Base-by-base conservation (phyloP, 23 tunicate species). In the Ascidia mentula region DNA sequence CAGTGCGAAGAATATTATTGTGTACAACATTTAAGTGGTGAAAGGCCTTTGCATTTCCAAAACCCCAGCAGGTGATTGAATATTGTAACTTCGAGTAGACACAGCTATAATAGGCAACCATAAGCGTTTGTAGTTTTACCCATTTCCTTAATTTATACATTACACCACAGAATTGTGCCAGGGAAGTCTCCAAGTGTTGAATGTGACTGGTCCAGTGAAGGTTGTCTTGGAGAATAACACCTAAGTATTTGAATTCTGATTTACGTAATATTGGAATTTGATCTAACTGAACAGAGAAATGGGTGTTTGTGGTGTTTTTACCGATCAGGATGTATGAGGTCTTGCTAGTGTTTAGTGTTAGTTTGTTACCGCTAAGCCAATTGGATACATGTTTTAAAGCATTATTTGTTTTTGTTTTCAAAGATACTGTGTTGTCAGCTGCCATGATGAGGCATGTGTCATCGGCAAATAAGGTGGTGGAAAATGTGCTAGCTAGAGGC, bases 401-500 rank as follows among this genome's bases (percentile, higher is more conserved):
- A 60, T 60, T 1, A 32, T 79, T 38, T 42, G 36, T 6, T 26
- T 35, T 60, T 1, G 38, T 35, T 60, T 79, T 73, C 74, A 79
- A 38, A 65, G 18, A 15, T 18, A 32, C 32, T 18, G 30, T 37
- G 53, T 78, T 46, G 31, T 39, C 53, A 13, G 46, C 69, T 13
- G 82, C 46, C 39, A 78, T 31, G 6, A 30, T 53, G 12, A 78
- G 39, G 18, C 31, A 38, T 31, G 37, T 46, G 72, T 78, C 82
- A 78, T 78, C 82, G 6, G 82, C 82, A 78, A 39, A 78, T 37
- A 78, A 59, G 1, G 74, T 36, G 36, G 74, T 65, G 34, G 36
- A 26, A 4, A 78, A 53, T 5, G 22, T 60, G 37, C 69, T 24
- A 32, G 69, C 32, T 9, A 7, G 8, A 17, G 72, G 33, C 15